Percentiles rank a stretch among this genome's conserved stretches.
These are phyloP conservation scores for Liasis olivaceus DNA, from an alignment of 2,797 vertebrate species.

Conservation along the genomic window DNA sequence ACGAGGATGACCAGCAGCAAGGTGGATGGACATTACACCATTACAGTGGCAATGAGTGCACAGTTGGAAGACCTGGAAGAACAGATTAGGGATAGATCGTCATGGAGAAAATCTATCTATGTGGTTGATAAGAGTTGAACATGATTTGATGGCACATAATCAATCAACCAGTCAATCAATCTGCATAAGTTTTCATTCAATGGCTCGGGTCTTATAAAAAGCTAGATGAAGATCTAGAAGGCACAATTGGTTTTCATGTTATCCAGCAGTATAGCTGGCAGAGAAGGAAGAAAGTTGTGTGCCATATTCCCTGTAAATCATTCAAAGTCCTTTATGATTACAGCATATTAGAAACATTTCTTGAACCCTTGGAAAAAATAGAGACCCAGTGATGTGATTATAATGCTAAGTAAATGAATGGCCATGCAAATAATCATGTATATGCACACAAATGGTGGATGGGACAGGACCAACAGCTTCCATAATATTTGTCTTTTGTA, in stretches of 20 bases:
- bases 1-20: no score
- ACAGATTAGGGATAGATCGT: background rate
- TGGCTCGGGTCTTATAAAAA: background rate
- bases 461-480: background rate
- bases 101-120: background rate
- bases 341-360: background rate
- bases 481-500: background rate
- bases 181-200: background rate
- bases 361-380: background rate
- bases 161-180: background rate
- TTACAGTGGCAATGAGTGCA: background rate
- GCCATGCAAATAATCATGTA: background rate
- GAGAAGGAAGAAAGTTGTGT: background rate
- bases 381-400: background rate
- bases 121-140: background rate
- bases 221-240: background rate
- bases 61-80: background rate
- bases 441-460: background rate
- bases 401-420: background rate
- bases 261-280: background rate
- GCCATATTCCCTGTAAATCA: background rate
- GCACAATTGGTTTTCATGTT: background rate
- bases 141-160: background rate
- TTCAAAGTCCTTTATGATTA: background rate
- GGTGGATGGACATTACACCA: no score